Evolutionary conservation across 2,888 invertebrate genomes (phyloP), one percentile per base, ranked within the genome.

Genomic region (Tenthredo amoena): DNA sequence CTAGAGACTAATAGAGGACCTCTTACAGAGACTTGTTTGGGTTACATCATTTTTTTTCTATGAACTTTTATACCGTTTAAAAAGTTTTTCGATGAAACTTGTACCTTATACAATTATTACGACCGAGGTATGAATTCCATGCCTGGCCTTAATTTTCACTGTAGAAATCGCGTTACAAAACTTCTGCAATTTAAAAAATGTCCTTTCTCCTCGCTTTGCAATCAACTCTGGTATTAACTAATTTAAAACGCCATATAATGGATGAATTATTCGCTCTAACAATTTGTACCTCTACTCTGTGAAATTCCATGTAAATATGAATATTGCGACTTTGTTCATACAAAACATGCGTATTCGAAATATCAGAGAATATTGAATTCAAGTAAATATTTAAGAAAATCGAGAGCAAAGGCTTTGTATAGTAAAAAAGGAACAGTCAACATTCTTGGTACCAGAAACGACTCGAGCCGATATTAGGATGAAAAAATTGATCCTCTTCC

Each of bases 401-500:
- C 21, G 12, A 62, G 21, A 26, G 26, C 62, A 62, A 26, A 26
- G 62, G 12, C 26, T 26, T 62, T 10, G 62, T 10, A 21, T 26
- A 26, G 26, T 62, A 12, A 26, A 62, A 62, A 26, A 26, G 10
- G 62, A 26, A 21, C 26, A 55, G n/a, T n/a, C 55, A 55, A 55
- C 55, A n/a, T 55, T 55, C 9, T 12, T 21, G 26, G 62, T 21
- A 47, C 10, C n/a, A 76, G 21, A 47, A 26, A 47, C 12, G 50
- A 50, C 31, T 31, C 31, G 31, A n/a, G 40, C 47, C 31, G 77
- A 77, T 77, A 77, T 77, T 77, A 77, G 37, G 18, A 55, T 50
- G 31, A 50, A n/a, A 77, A 77, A 77, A 77, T 77, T 55, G 77
- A 47, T 18, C 77, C 55, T 77, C 15, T 77, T 55, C 31, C 81